Evolutionary conservation across 1,140 invertebrate species (phyloP).

Genomic region (Meloidogyne chitwoodi): DNA sequence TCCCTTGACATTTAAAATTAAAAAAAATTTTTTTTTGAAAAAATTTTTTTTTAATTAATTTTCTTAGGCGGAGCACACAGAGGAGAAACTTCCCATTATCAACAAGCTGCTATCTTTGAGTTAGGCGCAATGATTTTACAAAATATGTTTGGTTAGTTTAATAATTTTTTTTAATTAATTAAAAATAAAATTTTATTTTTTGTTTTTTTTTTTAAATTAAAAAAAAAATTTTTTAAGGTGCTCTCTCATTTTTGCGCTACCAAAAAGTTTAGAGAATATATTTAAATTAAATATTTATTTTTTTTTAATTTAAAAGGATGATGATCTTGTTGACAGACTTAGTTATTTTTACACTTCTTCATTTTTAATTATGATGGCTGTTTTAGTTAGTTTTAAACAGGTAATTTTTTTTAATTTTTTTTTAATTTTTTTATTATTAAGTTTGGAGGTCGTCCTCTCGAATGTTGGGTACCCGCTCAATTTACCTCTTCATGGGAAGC

Average conservation of each 20-base stretch:
- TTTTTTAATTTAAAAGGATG: constrained; percentile 59
- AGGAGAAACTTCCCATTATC: constrained; percentile 52
- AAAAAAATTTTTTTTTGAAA: too few relatives aligned
- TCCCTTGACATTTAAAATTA: too few relatives aligned
- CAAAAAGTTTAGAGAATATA: constrained; percentile 29
- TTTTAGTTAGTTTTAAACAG: constrained; percentile 64
- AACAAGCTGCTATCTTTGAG: constrained; percentile 56
- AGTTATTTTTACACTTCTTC: constrained; percentile 65
- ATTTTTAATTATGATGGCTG: constrained; percentile 64
- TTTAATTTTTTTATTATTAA: constrained; percentile 7
- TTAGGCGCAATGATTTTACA: constrained; percentile 59
- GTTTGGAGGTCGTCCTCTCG: constrained; percentile 59
- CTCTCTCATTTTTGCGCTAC: constrained; percentile 52
- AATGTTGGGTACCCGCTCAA: constrained; percentile 55
- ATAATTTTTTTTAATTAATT: not conserved
- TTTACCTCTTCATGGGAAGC: constrained; percentile 59
- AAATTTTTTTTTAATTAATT: constrained; percentile 2
- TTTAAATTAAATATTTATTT: not conserved
- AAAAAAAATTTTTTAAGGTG: constrained; percentile 5
- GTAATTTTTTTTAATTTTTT: constrained; percentile 49
- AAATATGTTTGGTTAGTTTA: constrained; percentile 52
- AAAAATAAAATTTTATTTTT: not conserved
- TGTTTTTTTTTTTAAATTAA: not conserved
- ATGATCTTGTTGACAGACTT: constrained; percentile 65
- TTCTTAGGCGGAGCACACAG: constrained; percentile 49